These are phyloP conservation scores for Cepaea nemoralis DNA, from an alignment of 1,140 invertebrate species.

Conservation along the genomic window DNA sequence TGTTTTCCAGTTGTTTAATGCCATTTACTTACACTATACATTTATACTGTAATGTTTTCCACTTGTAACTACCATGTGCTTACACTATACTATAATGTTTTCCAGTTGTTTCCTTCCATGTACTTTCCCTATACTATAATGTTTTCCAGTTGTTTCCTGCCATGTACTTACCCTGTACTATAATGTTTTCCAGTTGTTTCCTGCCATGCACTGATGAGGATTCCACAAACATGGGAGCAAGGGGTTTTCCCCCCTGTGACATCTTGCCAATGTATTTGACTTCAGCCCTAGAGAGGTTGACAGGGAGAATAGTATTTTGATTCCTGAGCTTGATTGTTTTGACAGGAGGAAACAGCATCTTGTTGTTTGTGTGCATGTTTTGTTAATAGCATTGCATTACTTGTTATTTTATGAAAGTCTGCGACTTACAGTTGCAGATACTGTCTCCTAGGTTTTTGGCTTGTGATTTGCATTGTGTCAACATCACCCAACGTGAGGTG, in stretches of 20 bases:
- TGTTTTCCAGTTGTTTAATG: not conserved
- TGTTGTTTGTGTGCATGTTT: not conserved
- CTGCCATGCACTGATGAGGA: not conserved
- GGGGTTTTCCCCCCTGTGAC: not conserved
- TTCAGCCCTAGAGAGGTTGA: not conserved
- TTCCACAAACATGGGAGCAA: not conserved
- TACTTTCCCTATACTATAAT: no score
- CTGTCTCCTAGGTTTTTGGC: no score
- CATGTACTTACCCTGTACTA: no score
- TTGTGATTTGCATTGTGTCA: no score
- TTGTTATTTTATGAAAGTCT: not conserved
- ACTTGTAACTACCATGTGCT: no score
- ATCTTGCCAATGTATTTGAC: not conserved
- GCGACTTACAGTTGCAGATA: no score
- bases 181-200: not conserved
- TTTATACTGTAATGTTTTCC: no score
- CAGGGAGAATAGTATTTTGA: not conserved
- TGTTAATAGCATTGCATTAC: not conserved
- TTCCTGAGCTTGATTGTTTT: not conserved
- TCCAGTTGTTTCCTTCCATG: no score
- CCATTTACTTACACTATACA: no score
- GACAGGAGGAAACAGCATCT: not conserved
- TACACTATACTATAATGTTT: no score
- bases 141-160: no score
- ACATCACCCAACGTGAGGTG: no score